Conservation (phyloP, 2,888 invertebrate genomes). For the Drosophila leonis region DNA sequence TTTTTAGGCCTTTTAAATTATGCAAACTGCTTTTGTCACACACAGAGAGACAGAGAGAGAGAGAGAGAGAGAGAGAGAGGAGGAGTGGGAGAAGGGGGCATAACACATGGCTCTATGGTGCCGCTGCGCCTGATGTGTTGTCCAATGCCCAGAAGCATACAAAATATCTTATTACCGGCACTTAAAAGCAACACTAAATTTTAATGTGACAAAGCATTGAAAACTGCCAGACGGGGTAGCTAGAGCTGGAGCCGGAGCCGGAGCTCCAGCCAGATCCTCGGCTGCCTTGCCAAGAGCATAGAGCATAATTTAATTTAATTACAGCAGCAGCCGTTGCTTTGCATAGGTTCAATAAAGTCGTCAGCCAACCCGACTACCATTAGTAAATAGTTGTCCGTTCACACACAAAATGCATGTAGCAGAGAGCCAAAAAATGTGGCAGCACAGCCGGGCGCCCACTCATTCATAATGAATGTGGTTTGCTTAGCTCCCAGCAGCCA, state of each 20-base stretch:
- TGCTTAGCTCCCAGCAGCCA: slow-evolving; percentile 34
- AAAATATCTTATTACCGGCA: slow-evolving; percentile 71
- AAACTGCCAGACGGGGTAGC: slow-evolving; percentile 40
- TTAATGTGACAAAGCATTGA: slow-evolving; percentile 64
- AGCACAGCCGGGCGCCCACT: slow-evolving; percentile 23
- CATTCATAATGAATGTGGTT: slow-evolving; percentile 57
- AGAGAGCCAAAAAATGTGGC: slow-evolving; percentile 25
- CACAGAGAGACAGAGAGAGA: slow-evolving; percentile 4
- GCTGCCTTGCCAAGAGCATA: not conserved
- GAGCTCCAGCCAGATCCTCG: not conserved
- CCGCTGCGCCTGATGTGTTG: slow-evolving; percentile 36
- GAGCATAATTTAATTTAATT: slow-evolving; percentile 76
- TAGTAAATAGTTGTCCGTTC: slow-evolving; percentile 9
- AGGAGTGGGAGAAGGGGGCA: slow-evolving; percentile 11
- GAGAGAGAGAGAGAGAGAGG: not conserved
- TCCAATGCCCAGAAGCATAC: slow-evolving; percentile 62
- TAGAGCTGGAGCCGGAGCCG: not conserved
- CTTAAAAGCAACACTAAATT: slow-evolving; percentile 73
- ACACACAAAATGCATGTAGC: slow-evolving; percentile 45
- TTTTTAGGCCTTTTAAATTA: slow-evolving; percentile 68
- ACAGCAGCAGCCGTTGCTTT: slow-evolving; percentile 61
- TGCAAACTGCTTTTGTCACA: slow-evolving; percentile 61
- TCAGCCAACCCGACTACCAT: slow-evolving; percentile 25
- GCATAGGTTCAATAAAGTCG: slow-evolving; percentile 67
- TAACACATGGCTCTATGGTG: slow-evolving; percentile 12